Percentiles rank a stretch among this genome's conserved stretches.
Conservation (phyloP, 2,113 vertebrate genomes). For the Plecotus auritus region DNA sequence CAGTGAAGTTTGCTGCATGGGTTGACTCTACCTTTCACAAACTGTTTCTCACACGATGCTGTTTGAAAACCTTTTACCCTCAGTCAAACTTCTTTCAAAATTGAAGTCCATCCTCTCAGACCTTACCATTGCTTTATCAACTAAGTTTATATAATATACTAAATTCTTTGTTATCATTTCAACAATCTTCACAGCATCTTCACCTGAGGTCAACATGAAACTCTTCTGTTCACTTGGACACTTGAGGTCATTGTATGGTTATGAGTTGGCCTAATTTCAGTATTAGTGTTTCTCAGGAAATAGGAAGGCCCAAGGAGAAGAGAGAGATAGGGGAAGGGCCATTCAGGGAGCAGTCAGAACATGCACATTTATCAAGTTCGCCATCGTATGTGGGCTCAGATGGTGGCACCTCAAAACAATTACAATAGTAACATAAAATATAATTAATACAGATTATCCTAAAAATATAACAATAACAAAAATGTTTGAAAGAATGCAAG, state of each 20-base stretch:
- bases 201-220: neutral
- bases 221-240: neutral
- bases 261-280: neutral
- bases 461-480: neutral
- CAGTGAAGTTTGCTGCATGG: neutral
- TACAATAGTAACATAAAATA: neutral
- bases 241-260: neutral
- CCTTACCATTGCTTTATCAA: neutral
- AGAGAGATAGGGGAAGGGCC: too few species aligned
- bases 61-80: neutral
- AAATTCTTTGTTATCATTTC: neutral
- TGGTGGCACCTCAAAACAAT: neutral
- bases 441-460: neutral
- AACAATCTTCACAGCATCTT: neutral
- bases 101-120: neutral
- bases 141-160: neutral
- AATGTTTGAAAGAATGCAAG: neutral
- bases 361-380: neutral
- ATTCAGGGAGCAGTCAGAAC: neutral
- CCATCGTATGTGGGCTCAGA: neutral
- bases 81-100: neutral
- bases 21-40: neutral
- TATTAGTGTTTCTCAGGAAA: neutral
- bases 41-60: neutral
- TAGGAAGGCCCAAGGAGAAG: neutral